Evolutionary conservation across 2,113 vertebrate genomes (phyloP).

Genomic region (Asarcornis scutulata): DNA sequence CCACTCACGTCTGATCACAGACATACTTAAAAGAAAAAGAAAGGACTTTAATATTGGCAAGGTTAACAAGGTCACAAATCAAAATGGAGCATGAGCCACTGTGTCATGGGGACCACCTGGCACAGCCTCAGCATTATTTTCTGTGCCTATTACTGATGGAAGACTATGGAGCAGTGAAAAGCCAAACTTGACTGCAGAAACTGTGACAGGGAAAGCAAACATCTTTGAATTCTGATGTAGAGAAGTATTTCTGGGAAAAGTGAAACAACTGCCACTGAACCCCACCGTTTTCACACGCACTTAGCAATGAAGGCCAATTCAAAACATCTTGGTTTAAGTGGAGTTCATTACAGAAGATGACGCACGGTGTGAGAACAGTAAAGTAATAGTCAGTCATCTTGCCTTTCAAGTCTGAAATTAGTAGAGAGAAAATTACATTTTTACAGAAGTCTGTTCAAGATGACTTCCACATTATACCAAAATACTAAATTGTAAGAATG

Average conservation of each 20-base stretch:
- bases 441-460: background rate
- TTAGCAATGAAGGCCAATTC: background rate
- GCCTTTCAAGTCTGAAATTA: fast-evolving
- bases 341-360: background rate
- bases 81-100: background rate
- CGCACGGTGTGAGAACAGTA: fast-evolving
- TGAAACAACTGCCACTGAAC: background rate
- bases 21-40: background rate
- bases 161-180: background rate
- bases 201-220: background rate
- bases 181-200: background rate
- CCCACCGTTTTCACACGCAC: background rate
- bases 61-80: background rate
- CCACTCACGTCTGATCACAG: too few relatives aligned
- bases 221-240: background rate
- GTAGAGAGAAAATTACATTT: background rate
- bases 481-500: background rate
- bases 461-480: background rate
- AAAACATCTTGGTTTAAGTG: background rate
- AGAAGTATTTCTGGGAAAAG: background rate
- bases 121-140: background rate
- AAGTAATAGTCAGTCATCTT: fast-evolving
- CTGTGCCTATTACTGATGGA: too few relatives aligned
- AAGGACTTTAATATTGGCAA: background rate
- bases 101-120: too few relatives aligned